Percentiles rank a stretch among this genome's conserved stretches.
Evolutionary conservation across 2,797 vertebrate genomes (phyloP).

Genomic region (Xenopus petersii): DNA sequence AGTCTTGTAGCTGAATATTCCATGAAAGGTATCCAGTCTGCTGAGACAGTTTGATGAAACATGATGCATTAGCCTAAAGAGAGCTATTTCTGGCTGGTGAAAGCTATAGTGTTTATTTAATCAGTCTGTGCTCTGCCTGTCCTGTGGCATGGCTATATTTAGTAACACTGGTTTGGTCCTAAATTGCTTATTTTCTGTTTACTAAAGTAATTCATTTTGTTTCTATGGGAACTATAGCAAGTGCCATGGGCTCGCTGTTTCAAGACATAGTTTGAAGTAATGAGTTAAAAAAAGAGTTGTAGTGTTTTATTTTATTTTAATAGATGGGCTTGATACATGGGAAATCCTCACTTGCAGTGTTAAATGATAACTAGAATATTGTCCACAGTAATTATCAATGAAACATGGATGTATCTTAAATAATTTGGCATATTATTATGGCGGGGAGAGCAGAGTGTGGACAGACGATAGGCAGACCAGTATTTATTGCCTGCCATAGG

Average conservation of each 20-base stretch:
- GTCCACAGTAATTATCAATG: too few species aligned
- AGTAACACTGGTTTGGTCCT: conserved; percentile 65
- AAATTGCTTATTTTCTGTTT: conserved; percentile 80
- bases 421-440: too few species aligned
- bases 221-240: conserved; percentile 71
- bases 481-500: too few species aligned
- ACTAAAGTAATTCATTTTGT: conserved; percentile 70
- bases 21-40: too few species aligned
- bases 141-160: conserved; percentile 73
- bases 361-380: too few species aligned
- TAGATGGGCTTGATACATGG: too few species aligned
- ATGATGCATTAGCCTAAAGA: conserved; percentile 59
- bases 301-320: too few species aligned
- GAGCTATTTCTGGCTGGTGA: conserved; percentile 53
- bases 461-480: too few species aligned
- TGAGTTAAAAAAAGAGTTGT: conserved; percentile 52
- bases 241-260: conserved; percentile 65
- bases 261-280: conserved; percentile 65
- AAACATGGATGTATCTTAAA: too few species aligned
- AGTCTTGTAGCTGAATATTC: conserved; percentile 6
- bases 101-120: conserved; percentile 56
- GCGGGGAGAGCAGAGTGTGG: too few species aligned
- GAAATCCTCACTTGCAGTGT: too few species aligned
- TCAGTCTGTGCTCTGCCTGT: conserved; percentile 59
- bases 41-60: conserved; percentile 20